Conservation (phyloP, 2,888 invertebrate species). For the Pollenia amentaria region DNA sequence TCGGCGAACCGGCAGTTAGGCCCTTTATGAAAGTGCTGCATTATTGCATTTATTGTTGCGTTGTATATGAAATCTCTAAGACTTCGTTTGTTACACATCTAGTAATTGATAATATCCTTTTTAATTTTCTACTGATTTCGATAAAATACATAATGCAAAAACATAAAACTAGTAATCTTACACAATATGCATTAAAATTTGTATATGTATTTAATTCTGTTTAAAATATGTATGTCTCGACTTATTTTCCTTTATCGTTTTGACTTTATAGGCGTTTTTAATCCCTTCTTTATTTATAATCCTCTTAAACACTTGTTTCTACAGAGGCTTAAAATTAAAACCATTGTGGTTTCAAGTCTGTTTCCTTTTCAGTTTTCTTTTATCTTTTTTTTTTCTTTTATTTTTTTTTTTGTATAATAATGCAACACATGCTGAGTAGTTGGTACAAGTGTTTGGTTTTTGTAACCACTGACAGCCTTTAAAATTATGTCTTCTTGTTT, state of each 20-base stretch:
- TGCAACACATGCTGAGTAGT: slow-evolving; percentile 65
- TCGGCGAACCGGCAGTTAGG: no score
- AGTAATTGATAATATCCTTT: neutral
- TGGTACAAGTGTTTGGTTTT: slow-evolving; percentile 58
- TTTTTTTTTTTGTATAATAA: neutral
- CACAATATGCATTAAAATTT: slow-evolving; percentile 33
- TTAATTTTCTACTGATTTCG: neutral
- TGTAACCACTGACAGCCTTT: slow-evolving; percentile 65
- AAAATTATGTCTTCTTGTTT: slow-evolving; percentile 66
- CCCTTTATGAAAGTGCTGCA: no score
- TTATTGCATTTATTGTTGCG: no score
- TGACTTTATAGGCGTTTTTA: slow-evolving; percentile 51
- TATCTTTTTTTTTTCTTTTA: neutral
- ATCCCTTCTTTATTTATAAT: slow-evolving; percentile 48
- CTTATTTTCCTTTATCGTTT: slow-evolving; percentile 19
- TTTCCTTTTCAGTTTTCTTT: slow-evolving; percentile 16
- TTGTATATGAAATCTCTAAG: no score
- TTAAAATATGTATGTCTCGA: neutral
- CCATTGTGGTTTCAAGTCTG: slow-evolving; percentile 43
- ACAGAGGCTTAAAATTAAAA: neutral
- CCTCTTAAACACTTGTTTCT: slow-evolving; percentile 67
- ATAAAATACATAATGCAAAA: neutral
- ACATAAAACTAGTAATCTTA: slow-evolving; percentile 5
- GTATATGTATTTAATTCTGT: neutral
- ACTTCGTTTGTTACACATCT: neutral